These are phyloP conservation scores for Idaea straminata DNA, from an alignment of 2,888 invertebrate genomes.

Conservation along the genomic window DNA sequence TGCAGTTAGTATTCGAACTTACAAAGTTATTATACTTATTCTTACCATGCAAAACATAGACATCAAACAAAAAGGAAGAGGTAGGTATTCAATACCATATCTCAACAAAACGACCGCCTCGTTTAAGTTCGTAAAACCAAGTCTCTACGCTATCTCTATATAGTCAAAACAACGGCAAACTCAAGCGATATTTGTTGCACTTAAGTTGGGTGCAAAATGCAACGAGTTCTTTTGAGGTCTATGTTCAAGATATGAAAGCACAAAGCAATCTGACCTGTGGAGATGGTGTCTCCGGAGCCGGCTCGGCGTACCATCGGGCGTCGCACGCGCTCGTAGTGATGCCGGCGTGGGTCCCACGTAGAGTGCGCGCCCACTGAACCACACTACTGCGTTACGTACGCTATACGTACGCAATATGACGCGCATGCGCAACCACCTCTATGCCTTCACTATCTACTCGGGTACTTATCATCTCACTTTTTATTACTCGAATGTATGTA, in stretches of 20 bases:
- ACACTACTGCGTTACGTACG: conserved; percentile 79
- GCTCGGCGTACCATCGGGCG: conserved; percentile 83
- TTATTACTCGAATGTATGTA: background rate
- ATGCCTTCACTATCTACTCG: conserved; percentile 10
- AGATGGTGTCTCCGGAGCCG: conserved; percentile 84
- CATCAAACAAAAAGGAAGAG: background rate
- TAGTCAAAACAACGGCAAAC: no score
- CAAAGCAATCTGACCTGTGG: conserved; percentile 64
- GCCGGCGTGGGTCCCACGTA: conserved; percentile 94
- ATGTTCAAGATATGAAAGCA: background rate
- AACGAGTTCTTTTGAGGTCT: background rate
- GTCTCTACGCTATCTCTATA: no score
- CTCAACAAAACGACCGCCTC: no score
- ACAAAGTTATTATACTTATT: background rate
- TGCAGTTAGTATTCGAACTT: background rate
- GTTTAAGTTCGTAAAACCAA: no score
- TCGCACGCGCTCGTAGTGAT: conserved; percentile 94
- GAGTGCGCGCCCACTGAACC: conserved; percentile 81
- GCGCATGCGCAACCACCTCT: conserved; percentile 1
- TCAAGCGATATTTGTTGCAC: no score
- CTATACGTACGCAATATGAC: conserved; percentile 40
- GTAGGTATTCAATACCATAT: background rate
- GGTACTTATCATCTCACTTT: conserved; percentile 33
- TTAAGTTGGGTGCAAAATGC: no score
- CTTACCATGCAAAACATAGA: background rate